Evolutionary conservation across 2,113 vertebrate genomes (phyloP).

Genomic region (Peromyscus polionotus): DNA sequence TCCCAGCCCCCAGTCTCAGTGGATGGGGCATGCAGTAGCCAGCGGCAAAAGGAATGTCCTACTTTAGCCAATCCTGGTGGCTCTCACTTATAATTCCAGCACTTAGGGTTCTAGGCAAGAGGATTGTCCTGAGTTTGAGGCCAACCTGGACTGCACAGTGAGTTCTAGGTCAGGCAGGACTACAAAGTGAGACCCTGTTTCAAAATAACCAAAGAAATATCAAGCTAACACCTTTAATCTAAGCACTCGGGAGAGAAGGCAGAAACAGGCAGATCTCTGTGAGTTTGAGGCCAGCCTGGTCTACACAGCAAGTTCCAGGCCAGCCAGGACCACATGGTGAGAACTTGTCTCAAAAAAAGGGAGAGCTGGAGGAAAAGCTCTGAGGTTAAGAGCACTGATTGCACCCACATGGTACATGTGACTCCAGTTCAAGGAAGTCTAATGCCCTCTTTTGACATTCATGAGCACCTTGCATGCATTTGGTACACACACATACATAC

Average conservation of each 20-base stretch:
- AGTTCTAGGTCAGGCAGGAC: background rate
- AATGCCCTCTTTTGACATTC: background rate
- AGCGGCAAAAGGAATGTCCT: background rate
- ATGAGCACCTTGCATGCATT: background rate
- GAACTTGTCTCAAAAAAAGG: background rate
- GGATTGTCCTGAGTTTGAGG: background rate
- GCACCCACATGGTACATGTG: background rate
- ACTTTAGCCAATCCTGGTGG: background rate
- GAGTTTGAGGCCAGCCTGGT: background rate
- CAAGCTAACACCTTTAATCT: background rate
- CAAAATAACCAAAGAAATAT: background rate
- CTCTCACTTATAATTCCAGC: background rate
- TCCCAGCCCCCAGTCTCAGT: background rate
- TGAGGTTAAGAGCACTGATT: background rate
- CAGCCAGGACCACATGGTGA: background rate
- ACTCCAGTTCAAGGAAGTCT: background rate
- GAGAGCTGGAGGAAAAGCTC: background rate
- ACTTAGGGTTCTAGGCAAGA: background rate
- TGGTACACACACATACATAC: background rate
- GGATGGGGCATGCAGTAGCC: too few species aligned
- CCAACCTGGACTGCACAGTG: background rate
- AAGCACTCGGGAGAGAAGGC: background rate
- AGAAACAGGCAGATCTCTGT: background rate
- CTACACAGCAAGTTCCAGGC: background rate
- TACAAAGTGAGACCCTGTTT: background rate